A percentile compares a stretch with the other conserved stretches of the same genome.
Evolutionary conservation across 2,113 vertebrate species (phyloP).

Genomic region (Dermatemys mawii): DNA sequence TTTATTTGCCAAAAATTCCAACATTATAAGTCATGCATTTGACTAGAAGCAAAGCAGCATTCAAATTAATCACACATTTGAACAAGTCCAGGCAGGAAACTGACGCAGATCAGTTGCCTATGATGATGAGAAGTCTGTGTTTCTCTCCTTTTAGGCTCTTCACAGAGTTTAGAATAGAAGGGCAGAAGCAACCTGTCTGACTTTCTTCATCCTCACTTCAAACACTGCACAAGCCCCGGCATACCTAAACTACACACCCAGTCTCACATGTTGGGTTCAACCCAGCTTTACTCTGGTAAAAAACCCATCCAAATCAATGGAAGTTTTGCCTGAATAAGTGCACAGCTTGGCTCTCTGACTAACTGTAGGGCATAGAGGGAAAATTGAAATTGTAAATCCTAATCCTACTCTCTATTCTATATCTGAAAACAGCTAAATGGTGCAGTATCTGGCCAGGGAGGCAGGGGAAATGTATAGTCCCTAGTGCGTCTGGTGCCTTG

Average conservation of each 20-base stretch:
- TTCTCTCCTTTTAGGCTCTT: constrained; percentile 74
- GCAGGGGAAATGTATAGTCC: neutral
- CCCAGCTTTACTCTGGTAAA: neutral
- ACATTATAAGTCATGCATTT: constrained; percentile 4
- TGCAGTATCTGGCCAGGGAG: accelerated
- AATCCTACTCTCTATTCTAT: accelerated
- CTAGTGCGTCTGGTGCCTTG: accelerated
- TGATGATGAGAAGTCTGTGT: constrained; percentile 50
- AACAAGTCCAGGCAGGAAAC: constrained; percentile 56
- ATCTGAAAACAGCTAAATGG: neutral
- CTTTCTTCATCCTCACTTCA: neutral
- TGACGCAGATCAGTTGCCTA: constrained; percentile 58
- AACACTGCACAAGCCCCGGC: constrained; percentile 6
- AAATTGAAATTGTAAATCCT: neutral
- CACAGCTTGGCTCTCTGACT: accelerated
- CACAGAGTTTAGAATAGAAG: neutral
- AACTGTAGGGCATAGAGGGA: neutral
- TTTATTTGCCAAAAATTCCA: constrained; percentile 28
- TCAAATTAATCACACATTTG: constrained; percentile 27
- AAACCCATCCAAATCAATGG: neutral
- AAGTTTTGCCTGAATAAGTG: neutral
- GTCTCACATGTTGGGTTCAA: neutral
- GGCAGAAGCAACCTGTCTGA: neutral
- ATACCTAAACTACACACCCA: neutral
- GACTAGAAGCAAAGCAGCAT: constrained; percentile 35